Conservation (phyloP, 2,888 invertebrate genomes). For the Nomada ruficornis region DNA sequence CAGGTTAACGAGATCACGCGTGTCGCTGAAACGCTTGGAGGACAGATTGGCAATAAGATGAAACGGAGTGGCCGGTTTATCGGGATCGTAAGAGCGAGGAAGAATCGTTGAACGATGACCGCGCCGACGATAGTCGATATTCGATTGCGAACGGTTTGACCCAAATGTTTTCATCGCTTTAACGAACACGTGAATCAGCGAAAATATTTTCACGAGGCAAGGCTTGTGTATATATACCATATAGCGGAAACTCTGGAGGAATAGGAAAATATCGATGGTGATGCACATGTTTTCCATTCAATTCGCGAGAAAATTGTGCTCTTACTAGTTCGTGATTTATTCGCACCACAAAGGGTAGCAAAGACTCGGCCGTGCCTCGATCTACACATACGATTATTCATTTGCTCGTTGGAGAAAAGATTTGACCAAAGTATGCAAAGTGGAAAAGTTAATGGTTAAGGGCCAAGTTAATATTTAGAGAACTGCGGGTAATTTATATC, state of each 20-base stretch:
- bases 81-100: slow-evolving; percentile 35
- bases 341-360: too few species aligned
- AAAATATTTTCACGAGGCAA: slow-evolving; percentile 39
- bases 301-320: background rate
- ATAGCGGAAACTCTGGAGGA: background rate
- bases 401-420: too few species aligned
- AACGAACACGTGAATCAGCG: slow-evolving; percentile 61
- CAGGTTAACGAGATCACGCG: background rate
- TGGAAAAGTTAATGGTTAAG: too few species aligned
- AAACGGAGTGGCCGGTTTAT: slow-evolving; percentile 37
- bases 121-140: slow-evolving; percentile 45
- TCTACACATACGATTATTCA: too few species aligned
- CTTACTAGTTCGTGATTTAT: too few species aligned
- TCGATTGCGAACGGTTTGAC: slow-evolving; percentile 62
- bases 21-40: background rate
- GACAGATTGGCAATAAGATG: background rate
- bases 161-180: slow-evolving; percentile 65
- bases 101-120: slow-evolving; percentile 48
- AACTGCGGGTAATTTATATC: too few species aligned
- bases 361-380: too few species aligned
- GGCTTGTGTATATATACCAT: slow-evolving; percentile 6
- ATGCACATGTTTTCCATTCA: background rate
- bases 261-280: background rate
- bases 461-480: too few species aligned
- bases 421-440: too few species aligned